phyloP scores from a whole-genome alignment of 1,140 invertebrate species.

The Drosophila guanche region DNA sequence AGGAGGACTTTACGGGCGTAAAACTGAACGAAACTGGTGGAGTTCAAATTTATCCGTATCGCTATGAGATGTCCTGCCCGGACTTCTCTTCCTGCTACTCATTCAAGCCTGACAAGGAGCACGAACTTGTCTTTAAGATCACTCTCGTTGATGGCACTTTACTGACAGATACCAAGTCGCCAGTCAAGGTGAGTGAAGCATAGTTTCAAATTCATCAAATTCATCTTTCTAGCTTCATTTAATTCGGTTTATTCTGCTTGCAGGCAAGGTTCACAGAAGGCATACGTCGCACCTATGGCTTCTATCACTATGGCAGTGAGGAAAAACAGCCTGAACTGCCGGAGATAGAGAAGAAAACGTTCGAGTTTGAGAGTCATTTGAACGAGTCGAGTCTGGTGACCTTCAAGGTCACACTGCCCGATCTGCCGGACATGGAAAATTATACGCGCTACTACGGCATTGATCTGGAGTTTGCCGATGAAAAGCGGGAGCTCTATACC shows the following conservation, averaged over 20 bases:
- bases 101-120: constrained; percentile 94
- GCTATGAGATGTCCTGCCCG: constrained; percentile 92
- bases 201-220: neutral
- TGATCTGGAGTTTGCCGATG: constrained; percentile 54
- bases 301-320: constrained; percentile 33
- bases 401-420: constrained; percentile 61
- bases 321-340: constrained; percentile 40
- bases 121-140: constrained; percentile 84
- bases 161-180: constrained; percentile 83
- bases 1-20: constrained; percentile 89
- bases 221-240: neutral
- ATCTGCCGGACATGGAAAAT: constrained; percentile 68
- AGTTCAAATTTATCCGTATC: constrained; percentile 91
- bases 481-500: constrained; percentile 59
- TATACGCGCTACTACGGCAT: constrained; percentile 64
- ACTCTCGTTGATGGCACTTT: constrained; percentile 61
- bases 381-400: constrained; percentile 64
- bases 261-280: constrained; percentile 85
- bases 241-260: neutral
- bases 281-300: constrained; percentile 71
- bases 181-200: constrained; percentile 85
- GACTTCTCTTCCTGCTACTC: constrained; percentile 89
- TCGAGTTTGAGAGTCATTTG: constrained; percentile 60
- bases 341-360: constrained; percentile 39
- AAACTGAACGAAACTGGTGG: constrained; percentile 91